Base-by-base conservation (phyloP, 2,888 invertebrate species). In the Cistogaster globosa region DNA sequence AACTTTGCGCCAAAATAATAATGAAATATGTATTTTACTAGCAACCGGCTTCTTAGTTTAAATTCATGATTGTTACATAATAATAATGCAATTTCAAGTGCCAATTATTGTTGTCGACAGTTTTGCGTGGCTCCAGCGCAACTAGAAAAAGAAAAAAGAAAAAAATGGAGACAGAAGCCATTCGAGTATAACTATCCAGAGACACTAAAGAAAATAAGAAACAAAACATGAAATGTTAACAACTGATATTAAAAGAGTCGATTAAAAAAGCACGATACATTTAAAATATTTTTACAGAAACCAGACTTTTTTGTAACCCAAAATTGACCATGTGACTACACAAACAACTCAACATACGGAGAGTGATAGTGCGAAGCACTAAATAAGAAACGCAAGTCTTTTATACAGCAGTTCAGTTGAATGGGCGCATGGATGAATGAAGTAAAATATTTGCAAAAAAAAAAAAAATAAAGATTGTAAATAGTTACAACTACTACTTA, bases 41-140 rank as follows among this genome's bases (percentile, higher is more conserved):
- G 22, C 20, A 77, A 82, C 65, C 76, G 71, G 76, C 82, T 76
- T 71, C 22, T 62, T 11, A 18, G 7, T 22, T 82, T 48, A 62
- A 72, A 78, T 75, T 71, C 51, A 65, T 71, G 65, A 58, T 45
- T 80, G 53, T 84, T 84, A 74, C 48, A 65, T 76, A 84, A 80
- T 77, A 84, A 76, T 68, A 68, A 55, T 77, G 67, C 67, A 84
- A 57, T 62, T 62, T 71, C 57, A 68, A 84, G 84, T 84, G 80
- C 57, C 80, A 84, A 84, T 81, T 81, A 84, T 74, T 84, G 65
- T 69, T 53, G 62, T 12, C 51, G 72, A 74, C 80, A 51, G 32
- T 57, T 68, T 77, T 60, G 58, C 58, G 48, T 48, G 72, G 48
- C 48, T 53, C 16, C 38, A 57, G 36, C 48, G 14, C 71, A 67